Conservation (phyloP, 1,140 invertebrate species). For the Charaxes varanes region DNA sequence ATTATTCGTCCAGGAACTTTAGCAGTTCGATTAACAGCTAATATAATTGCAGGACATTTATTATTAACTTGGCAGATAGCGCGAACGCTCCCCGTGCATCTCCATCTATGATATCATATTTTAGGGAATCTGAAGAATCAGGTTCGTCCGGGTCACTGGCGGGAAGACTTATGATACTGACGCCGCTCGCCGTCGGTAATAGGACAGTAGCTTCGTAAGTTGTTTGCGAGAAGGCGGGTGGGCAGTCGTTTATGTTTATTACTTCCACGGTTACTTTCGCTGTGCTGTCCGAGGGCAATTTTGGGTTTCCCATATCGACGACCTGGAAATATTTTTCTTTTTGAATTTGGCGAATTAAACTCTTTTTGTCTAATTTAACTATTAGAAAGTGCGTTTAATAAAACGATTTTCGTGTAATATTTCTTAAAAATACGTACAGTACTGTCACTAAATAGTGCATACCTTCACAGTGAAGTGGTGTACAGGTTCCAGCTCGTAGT, state of each 20-base stretch:
- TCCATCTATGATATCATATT: constrained; percentile 89
- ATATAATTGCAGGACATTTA: too few relatives aligned
- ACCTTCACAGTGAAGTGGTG: constrained; percentile 88
- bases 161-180: constrained; percentile 79
- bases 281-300: constrained; percentile 82
- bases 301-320: constrained; percentile 88
- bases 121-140: constrained; percentile 83
- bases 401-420: too few relatives aligned
- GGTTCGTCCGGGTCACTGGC: constrained; percentile 84
- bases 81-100: constrained; percentile 86
- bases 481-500: constrained; percentile 83
- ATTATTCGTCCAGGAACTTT: too few relatives aligned
- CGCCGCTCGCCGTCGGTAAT: constrained; percentile 85
- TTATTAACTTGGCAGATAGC: constrained; percentile 84
- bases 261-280: constrained; percentile 85
- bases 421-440: too few relatives aligned
- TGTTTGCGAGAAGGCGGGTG: constrained; percentile 82
- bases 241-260: constrained; percentile 90
- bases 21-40: too few relatives aligned
- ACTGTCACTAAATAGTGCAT: not conserved
- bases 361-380: too few relatives aligned
- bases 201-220: constrained; percentile 86
- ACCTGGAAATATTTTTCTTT: too few relatives aligned
- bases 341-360: too few relatives aligned
- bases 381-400: too few relatives aligned